Percentiles rank a stretch among this genome's conserved stretches.
Conservation (phyloP, 2,113 vertebrate genomes). For the Thryonomys swinderianus region DNA sequence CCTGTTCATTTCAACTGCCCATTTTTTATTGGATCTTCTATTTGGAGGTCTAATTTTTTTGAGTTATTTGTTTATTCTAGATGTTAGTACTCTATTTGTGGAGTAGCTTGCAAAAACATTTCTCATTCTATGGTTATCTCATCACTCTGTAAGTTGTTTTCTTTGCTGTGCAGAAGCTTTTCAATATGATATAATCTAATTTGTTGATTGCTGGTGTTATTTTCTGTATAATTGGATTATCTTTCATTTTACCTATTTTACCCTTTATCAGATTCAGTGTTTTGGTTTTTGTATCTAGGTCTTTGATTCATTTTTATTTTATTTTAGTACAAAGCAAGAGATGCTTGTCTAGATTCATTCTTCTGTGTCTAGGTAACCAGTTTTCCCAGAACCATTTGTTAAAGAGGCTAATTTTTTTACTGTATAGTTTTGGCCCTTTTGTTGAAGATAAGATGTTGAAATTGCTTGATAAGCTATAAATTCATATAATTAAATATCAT, state of each 20-base stretch:
- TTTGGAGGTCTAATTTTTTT: background rate
- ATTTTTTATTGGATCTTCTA: background rate
- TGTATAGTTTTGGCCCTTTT: background rate
- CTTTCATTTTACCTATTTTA: background rate
- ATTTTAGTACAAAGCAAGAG: background rate
- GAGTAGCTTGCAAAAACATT: background rate
- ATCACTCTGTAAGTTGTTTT: background rate
- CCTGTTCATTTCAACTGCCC: background rate
- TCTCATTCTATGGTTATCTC: background rate
- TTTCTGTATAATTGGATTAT: background rate
- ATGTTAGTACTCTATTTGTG: background rate
- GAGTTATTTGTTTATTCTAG: background rate
- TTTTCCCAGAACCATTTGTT: background rate
- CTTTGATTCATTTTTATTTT: background rate
- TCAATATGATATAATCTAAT: background rate
- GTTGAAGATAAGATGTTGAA: slow-evolving; percentile 5
- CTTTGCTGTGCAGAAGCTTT: background rate
- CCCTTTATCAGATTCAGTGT: background rate
- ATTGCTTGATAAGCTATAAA: slow-evolving; percentile 47
- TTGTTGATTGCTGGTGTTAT: background rate
- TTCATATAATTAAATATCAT: slow-evolving; percentile 18
- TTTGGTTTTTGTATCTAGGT: background rate
- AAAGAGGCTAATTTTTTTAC: background rate
- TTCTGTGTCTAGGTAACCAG: background rate
- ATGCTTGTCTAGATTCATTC: background rate